Evolutionary conservation across 2,888 invertebrate genomes (phyloP).

Genomic region (Agriotes lineatus): DNA sequence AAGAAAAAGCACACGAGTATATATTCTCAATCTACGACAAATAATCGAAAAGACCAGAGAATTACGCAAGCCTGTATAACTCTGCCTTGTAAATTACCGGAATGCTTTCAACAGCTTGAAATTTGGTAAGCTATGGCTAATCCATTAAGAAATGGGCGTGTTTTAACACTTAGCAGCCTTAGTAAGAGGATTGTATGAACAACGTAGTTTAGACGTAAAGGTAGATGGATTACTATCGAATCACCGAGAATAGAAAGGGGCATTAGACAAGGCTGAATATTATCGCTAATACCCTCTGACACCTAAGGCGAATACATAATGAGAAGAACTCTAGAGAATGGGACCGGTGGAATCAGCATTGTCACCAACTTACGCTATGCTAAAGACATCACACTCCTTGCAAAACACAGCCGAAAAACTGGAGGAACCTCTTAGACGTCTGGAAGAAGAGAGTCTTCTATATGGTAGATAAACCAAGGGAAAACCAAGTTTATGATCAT

Average conservation of each 20-base stretch:
- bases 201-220: background rate
- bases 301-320: background rate
- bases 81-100: background rate
- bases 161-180: background rate
- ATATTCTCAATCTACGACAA: background rate
- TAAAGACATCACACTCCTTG: background rate
- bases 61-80: background rate
- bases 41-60: background rate
- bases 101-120: background rate
- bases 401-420: background rate
- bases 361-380: background rate
- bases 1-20: background rate
- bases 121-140: background rate
- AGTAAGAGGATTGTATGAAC: no score
- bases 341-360: background rate
- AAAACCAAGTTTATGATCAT: background rate
- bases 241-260: background rate
- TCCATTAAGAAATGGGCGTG: background rate
- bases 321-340: background rate
- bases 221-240: background rate
- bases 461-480: background rate
- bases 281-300: background rate
- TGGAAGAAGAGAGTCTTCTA: background rate
- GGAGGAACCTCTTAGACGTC: no score
- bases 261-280: background rate